A percentile compares a stretch with the other conserved stretches of the same genome.
These are phyloP conservation scores for Entomobrya multifasciata DNA, from an alignment of 2,888 invertebrate genomes.

Conservation along the genomic window DNA sequence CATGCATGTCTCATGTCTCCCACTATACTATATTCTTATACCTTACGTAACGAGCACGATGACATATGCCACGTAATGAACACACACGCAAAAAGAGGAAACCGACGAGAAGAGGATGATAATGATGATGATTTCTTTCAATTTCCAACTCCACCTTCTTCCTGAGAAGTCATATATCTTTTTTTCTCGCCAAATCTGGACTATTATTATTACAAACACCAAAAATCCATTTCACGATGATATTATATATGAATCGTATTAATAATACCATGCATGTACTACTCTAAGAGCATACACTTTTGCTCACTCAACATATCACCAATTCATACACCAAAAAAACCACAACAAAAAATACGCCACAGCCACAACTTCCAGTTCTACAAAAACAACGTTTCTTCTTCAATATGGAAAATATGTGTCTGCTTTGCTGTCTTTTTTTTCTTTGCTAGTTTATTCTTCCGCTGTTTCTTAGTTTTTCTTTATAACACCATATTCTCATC, in stretches of 20 bases:
- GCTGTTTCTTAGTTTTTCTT: not conserved
- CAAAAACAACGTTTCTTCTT: constrained; percentile 36
- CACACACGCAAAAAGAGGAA: not conserved
- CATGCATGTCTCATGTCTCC: not conserved
- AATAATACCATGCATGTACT: not conserved
- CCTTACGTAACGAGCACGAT: constrained; percentile 21
- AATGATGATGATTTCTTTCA: not conserved
- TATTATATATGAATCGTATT: not conserved
- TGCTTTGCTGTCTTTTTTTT: not conserved
- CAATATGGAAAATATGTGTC: constrained; percentile 36
- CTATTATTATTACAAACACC: constrained; percentile 3
- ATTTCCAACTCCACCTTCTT: constrained; percentile 17
- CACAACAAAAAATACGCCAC: not conserved
- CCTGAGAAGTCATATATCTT: not conserved
- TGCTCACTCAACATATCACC: not conserved
- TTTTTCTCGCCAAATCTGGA: constrained; percentile 34
- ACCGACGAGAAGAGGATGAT: constrained; percentile 12
- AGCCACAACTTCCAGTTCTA: not conserved
- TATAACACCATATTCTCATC: not conserved
- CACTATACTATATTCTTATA: not conserved
- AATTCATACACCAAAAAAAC: not conserved
- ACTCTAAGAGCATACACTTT: not conserved
- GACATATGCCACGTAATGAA: constrained; percentile 32
- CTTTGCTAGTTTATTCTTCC: not conserved
- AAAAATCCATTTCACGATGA: not conserved